Conservation (phyloP, 1,140 invertebrate species). For the Gerris buenoi region DNA sequence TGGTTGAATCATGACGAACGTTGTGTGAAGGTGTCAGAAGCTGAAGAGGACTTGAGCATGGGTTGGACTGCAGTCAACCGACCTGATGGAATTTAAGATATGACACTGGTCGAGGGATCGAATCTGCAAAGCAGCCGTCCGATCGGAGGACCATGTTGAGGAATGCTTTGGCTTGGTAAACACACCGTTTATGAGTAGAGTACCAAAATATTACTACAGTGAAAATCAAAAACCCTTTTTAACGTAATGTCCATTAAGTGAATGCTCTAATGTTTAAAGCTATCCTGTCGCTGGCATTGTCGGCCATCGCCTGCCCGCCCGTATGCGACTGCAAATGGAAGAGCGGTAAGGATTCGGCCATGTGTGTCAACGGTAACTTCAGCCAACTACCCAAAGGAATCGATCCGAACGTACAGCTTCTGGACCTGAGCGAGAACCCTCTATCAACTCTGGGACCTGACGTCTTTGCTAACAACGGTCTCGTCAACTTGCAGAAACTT, state of each 20-base stretch:
- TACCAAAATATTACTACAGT: too few relatives aligned
- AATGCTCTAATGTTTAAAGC: too few relatives aligned
- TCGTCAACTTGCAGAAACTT: slow-evolving; percentile 63
- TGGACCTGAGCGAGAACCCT: slow-evolving; percentile 57
- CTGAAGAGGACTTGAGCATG: too few relatives aligned
- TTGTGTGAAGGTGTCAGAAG: too few relatives aligned
- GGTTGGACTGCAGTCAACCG: too few relatives aligned
- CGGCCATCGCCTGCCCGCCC: slow-evolving; percentile 41
- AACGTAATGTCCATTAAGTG: too few relatives aligned
- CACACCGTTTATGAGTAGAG: too few relatives aligned
- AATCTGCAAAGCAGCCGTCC: neutral
- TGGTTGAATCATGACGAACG: too few relatives aligned
- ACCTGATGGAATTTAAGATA: too few relatives aligned
- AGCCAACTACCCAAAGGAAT: slow-evolving; percentile 48
- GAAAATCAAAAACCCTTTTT: too few relatives aligned
- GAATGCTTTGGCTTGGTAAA: neutral
- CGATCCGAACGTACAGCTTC: slow-evolving; percentile 56
- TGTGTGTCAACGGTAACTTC: slow-evolving; percentile 55
- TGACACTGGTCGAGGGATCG: too few relatives aligned
- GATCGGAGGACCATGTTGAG: neutral
- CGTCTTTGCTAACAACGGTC: slow-evolving; percentile 49
- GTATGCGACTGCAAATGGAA: slow-evolving; percentile 75
- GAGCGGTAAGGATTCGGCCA: slow-evolving; percentile 63
- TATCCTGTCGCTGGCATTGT: slow-evolving; percentile 7
- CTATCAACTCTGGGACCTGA: slow-evolving; percentile 47